phyloP scores from a whole-genome alignment of 2,888 invertebrate species.

The Netelia fuscicornis region DNA sequence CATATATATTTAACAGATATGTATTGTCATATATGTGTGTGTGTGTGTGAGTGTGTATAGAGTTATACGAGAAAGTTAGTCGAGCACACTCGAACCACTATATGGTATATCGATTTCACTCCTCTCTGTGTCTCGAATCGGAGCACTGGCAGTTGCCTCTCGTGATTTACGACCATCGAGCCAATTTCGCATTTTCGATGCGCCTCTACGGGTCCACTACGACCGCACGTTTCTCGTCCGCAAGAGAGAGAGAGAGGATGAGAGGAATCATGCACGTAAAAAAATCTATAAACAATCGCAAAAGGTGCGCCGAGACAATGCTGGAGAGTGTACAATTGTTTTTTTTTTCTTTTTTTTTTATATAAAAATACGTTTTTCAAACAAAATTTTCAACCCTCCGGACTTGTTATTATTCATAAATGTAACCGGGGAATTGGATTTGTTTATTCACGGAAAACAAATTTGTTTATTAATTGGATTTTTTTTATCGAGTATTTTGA shows the following conservation, averaged over 20 bases:
- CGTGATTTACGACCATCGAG: constrained; percentile 75
- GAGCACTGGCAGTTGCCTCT: constrained; percentile 49
- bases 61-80: constrained; percentile 13
- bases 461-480: neutral
- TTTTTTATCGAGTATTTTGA: neutral
- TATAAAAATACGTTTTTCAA: constrained; percentile 7
- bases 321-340: neutral
- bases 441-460: too few relatives aligned
- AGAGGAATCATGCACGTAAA: constrained; percentile 33
- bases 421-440: too few relatives aligned
- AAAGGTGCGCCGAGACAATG: constrained; percentile 30
- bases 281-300: constrained; percentile 43
- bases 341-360: neutral
- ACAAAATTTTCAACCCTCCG: neutral
- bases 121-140: constrained; percentile 36
- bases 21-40: neutral
- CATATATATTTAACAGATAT: neutral
- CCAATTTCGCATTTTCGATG: constrained; percentile 77
- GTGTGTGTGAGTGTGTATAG: neutral
- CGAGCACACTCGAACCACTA: constrained; percentile 18
- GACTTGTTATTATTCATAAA: neutral
- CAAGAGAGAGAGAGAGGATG: constrained; percentile 40
- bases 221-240: constrained; percentile 34
- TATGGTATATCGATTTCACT: constrained; percentile 54
- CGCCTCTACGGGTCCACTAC: constrained; percentile 50